Evolutionary conservation across 2,113 vertebrate genomes (phyloP), one percentile per base, ranked within the genome.

Genomic region (Aegotheles bennettii): DNA sequence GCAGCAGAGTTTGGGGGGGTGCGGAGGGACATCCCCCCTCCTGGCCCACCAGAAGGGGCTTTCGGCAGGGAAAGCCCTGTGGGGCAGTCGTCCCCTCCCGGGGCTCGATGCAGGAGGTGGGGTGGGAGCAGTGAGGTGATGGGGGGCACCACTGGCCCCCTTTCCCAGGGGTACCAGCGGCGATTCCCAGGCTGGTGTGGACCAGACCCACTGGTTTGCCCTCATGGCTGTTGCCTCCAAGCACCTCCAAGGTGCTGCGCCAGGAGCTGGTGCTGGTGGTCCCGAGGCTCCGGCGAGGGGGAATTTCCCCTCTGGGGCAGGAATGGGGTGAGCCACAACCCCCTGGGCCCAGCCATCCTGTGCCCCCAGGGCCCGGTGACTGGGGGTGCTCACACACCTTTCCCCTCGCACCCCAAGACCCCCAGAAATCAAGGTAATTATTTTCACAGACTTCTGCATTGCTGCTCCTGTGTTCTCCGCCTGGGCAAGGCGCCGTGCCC

Each of bases 101-200:
- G 74, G 56, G 33, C 40, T 65, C 6, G 6, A 2, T 4, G 74
- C 51, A 3, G 70, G 60, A 45, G 64, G 35, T 53, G 90, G 23
- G 21, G 13, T 21, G 79, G 65, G 33, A 13, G 40, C 67, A 11
- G 31, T 2, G 14, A 40, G 50, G 45, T 33, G 33, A 13, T 43
- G 70, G 3, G 3, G 5, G 35, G 29, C 21, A 19, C 4, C 0
- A 2, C 42, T 3, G 42, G 3, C 10, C 45, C 14, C 7, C 59
- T 31, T 59, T 16, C 6, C 36, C 0, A 0, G 69, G 35, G 57
- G 24, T 16, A 19, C 15, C 45, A 8, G 51, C 3, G 3, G 18
- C 1, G 3, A 2, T 61, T 11, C 69, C 9, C 1, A 3, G 54
- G 60, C 10, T 33, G 87, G 6, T 5, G 60, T 0, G 61, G 83